These are phyloP conservation scores for Merluccius polli DNA, from an alignment of 2,797 vertebrate species.

Conservation along the genomic window DNA sequence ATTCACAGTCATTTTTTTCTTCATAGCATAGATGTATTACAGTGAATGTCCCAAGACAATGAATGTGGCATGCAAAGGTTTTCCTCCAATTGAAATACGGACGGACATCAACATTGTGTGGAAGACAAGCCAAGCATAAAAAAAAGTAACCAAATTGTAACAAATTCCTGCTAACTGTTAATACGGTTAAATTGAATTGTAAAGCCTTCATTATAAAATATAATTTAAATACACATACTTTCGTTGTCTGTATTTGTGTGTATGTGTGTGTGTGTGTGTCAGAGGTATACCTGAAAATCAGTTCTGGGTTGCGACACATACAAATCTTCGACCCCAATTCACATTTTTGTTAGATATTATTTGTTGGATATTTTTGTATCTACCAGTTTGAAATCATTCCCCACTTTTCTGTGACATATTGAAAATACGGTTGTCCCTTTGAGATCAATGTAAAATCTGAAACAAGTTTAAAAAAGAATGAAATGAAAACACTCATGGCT, in stretches of 20 bases:
- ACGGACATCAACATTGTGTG: not conserved
- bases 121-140: not conserved
- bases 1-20: not conserved
- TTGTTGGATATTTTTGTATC: constrained; percentile 10
- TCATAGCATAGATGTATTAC: not conserved
- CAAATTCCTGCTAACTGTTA: constrained; percentile 13
- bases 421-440: constrained; percentile 60
- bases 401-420: constrained; percentile 22
- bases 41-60: not conserved
- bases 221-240: not conserved
- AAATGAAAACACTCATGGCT: constrained; percentile 33
- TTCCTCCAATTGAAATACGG: not conserved
- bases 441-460: constrained; percentile 43
- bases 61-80: not conserved
- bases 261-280: not conserved
- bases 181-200: constrained; percentile 13
- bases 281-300: constrained; percentile 4
- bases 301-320: constrained; percentile 35
- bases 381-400: constrained; percentile 27
- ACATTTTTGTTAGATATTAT: constrained; percentile 59
- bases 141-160: constrained; percentile 27
- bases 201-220: constrained; percentile 18
- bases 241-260: not conserved
- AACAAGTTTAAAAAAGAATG: constrained; percentile 26
- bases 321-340: constrained; percentile 42